These are phyloP conservation scores for Leucoraja ocellata DNA, from an alignment of 2,797 vertebrate species.

Conservation along the genomic window DNA sequence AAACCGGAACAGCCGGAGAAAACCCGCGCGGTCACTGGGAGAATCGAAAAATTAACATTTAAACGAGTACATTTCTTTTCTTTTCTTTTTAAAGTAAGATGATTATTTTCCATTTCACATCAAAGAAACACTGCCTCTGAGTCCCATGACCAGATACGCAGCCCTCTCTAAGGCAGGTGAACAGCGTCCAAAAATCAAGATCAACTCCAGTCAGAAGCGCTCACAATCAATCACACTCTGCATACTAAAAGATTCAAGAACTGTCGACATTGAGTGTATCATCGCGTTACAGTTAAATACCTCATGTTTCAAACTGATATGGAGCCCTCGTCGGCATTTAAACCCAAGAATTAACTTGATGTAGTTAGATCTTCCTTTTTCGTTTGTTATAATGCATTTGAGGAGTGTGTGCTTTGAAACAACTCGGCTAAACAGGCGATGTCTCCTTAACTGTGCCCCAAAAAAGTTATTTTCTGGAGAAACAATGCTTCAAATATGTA, in stretches of 20 bases:
- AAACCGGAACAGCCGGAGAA: no score
- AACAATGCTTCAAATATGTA: no score
- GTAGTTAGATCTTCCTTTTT: not conserved
- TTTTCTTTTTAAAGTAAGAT: not conserved
- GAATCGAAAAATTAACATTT: conserved; percentile 1
- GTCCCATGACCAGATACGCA: not conserved
- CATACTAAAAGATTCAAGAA: not conserved
- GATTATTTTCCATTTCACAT: not conserved
- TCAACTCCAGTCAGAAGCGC: not conserved
- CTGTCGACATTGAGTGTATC: not conserved
- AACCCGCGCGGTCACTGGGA: no score
- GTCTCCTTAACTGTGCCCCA: not conserved
- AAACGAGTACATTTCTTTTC: not conserved
- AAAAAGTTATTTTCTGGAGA: not conserved
- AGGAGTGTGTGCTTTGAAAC: not conserved
- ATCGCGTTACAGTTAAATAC: not conserved
- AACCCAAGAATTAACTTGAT: not conserved
- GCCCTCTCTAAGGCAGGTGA: not conserved
- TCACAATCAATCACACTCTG: not conserved
- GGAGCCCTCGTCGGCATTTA: not conserved
- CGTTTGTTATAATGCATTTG: not conserved
- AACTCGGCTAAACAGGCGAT: not conserved
- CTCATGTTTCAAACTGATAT: conserved; percentile 16
- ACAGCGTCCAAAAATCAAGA: not conserved
- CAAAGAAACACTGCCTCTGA: not conserved